These are phyloP conservation scores for human DNA, from an alignment of 2,113 vertebrate species.

Conservation along the genomic window DNA sequence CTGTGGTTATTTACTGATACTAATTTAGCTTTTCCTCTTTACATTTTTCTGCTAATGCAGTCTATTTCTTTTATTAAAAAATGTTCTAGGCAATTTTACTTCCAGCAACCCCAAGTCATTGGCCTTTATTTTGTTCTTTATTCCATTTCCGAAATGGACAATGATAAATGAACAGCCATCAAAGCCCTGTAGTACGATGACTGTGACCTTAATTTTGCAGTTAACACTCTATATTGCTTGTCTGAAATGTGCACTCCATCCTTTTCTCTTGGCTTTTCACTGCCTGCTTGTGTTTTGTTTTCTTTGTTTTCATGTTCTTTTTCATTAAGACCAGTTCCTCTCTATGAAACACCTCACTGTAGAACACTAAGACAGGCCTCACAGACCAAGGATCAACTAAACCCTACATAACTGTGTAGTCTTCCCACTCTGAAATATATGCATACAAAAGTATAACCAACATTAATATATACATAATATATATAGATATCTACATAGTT, in stretches of 20 bases:
- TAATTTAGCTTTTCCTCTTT: conserved; percentile 13
- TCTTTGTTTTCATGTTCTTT: neutral
- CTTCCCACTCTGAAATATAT: neutral
- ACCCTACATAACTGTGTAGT: neutral
- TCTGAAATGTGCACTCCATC: neutral
- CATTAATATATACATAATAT: neutral
- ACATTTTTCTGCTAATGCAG: neutral
- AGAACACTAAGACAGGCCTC: neutral
- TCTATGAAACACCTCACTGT: neutral
- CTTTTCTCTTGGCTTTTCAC: neutral
- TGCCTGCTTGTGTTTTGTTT: neutral
- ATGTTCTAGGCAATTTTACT: conserved; percentile 40
- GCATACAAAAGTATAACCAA: neutral
- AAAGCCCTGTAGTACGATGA: neutral
- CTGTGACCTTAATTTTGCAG: neutral
- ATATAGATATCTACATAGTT: neutral
- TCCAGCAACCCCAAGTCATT: neutral
- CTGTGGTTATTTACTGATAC: conserved; percentile 18
- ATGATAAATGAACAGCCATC: neutral
- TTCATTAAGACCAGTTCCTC: neutral
- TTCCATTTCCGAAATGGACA: neutral
- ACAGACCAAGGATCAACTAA: neutral
- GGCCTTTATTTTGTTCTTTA: neutral
- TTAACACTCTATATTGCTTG: neutral
- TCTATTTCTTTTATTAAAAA: conserved; percentile 43